A percentile compares a stretch with the other conserved stretches of the same genome.
These are phyloP conservation scores for Crotalus adamanteus DNA, from an alignment of 2,797 vertebrate species.

Conservation along the genomic window DNA sequence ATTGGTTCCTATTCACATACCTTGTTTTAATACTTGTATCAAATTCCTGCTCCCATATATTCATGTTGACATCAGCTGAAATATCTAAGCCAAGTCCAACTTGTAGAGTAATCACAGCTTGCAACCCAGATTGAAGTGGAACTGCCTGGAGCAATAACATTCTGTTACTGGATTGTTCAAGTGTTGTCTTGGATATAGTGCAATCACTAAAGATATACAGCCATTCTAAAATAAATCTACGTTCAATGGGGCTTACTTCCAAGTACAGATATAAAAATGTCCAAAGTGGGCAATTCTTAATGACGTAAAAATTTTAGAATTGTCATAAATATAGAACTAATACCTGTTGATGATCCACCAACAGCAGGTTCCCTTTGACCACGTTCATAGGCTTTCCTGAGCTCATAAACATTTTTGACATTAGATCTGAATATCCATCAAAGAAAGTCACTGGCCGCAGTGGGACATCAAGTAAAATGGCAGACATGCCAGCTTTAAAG, in stretches of 20 bases:
- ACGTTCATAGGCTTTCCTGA: constrained; percentile 60
- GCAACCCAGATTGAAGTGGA: constrained; percentile 67
- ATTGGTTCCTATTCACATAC: constrained; percentile 28
- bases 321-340: neutral
- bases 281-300: neutral
- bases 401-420: constrained; percentile 68
- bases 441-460: constrained; percentile 67
- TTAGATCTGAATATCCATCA: constrained; percentile 70
- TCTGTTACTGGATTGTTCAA: accelerated
- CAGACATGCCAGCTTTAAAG: constrained; percentile 63
- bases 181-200: neutral
- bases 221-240: neutral
- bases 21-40: constrained; percentile 47
- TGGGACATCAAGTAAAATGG: constrained; percentile 67
- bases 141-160: constrained; percentile 53
- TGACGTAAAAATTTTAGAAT: neutral
- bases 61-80: constrained; percentile 55
- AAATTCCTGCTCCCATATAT: constrained; percentile 65
- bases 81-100: constrained; percentile 64
- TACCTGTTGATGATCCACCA: constrained; percentile 73
- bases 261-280: neutral
- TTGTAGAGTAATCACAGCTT: constrained; percentile 48
- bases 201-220: neutral
- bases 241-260: neutral
- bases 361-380: constrained; percentile 67